A percentile compares a stretch with the other conserved stretches of the same genome.
Conservation (phyloP, 23 tunicate species). For the Trididemnum clinides region DNA sequence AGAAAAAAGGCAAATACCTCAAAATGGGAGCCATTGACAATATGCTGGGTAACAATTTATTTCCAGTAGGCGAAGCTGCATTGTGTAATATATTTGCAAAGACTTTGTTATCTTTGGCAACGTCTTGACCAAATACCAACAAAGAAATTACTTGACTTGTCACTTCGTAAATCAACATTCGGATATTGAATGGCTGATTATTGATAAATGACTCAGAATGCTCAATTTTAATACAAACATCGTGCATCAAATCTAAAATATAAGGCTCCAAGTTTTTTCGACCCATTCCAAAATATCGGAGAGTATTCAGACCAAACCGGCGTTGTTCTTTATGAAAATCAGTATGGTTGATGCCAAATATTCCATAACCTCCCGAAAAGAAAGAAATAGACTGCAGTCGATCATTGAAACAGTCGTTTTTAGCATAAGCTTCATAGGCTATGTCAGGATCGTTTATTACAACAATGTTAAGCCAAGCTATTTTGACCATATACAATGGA, state of each 20-base stretch:
- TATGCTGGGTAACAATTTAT: background rate
- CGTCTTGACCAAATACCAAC: background rate
- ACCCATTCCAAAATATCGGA: slow-evolving; percentile 64
- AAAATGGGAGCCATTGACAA: background rate
- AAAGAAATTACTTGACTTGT: background rate
- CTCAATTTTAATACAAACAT: background rate
- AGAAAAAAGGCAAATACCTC: background rate
- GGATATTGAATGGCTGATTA: background rate
- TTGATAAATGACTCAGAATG: too few species aligned
- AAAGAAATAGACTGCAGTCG: slow-evolving; percentile 37
- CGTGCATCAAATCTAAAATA: background rate
- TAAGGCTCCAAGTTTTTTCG: slow-evolving; percentile 48
- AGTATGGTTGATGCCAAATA: background rate
- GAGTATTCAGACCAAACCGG: slow-evolving; percentile 38
- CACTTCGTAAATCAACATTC: background rate
- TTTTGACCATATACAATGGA: slow-evolving; percentile 44
- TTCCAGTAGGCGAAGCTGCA: background rate
- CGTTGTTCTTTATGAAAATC: slow-evolving; percentile 57
- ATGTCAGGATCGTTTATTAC: slow-evolving; percentile 28
- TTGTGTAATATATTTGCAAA: background rate
- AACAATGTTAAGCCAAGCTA: slow-evolving; percentile 27
- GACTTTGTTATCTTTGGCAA: background rate
- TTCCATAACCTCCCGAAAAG: slow-evolving; percentile 18
- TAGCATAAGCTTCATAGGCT: slow-evolving; percentile 49
- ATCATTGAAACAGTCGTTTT: slow-evolving; percentile 35